A percentile compares a stretch with the other conserved stretches of the same genome.
phyloP scores from a whole-genome alignment of 2,113 vertebrate species.

The Columba janthina region DNA sequence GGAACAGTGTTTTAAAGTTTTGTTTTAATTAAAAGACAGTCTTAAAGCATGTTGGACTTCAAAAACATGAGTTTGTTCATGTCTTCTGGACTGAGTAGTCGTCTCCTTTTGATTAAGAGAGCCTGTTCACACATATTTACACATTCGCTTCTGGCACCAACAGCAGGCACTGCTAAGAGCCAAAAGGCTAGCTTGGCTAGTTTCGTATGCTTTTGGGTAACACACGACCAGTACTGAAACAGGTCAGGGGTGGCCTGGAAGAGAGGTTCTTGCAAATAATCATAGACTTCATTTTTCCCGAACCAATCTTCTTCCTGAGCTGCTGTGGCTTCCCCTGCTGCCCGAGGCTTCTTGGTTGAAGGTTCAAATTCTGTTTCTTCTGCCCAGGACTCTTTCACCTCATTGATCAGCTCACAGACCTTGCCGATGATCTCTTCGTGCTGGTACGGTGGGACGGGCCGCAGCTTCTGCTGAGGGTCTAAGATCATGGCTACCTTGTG shows the following conservation, averaged over 20 bases:
- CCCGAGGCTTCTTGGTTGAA: slow-evolving; percentile 84
- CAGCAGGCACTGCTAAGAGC: slow-evolving; percentile 94
- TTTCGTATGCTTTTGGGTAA: slow-evolving; percentile 92
- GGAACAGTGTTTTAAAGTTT: slow-evolving; percentile 81
- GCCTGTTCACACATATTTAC: slow-evolving; percentile 95
- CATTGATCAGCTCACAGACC: slow-evolving; percentile 91
- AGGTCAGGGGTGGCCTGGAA: slow-evolving; percentile 89
- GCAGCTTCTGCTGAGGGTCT: slow-evolving; percentile 95
- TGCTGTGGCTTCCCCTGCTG: slow-evolving; percentile 72
- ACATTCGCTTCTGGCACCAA: slow-evolving; percentile 90
- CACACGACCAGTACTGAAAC: slow-evolving; percentile 97
- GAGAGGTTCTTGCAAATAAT: slow-evolving; percentile 84
- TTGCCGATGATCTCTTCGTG: slow-evolving; percentile 96
- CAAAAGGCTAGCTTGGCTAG: slow-evolving; percentile 94
- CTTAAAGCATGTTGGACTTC: slow-evolving; percentile 97
- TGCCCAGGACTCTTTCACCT: slow-evolving; percentile 82
- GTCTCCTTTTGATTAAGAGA: slow-evolving; percentile 90
- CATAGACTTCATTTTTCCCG: slow-evolving; percentile 88
- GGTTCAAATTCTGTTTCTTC: slow-evolving; percentile 87
- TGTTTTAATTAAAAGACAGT: slow-evolving; percentile 64
- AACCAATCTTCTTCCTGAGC: slow-evolving; percentile 83
- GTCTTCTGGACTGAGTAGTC: slow-evolving; percentile 93
- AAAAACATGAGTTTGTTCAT: slow-evolving; percentile 99
- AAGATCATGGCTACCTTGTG: slow-evolving; percentile 98
- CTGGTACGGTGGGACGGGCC: slow-evolving; percentile 93